Evolutionary conservation across 2,888 invertebrate genomes (phyloP), one percentile per base, ranked within the genome.

Genomic region (Bedellia somnulentella): DNA sequence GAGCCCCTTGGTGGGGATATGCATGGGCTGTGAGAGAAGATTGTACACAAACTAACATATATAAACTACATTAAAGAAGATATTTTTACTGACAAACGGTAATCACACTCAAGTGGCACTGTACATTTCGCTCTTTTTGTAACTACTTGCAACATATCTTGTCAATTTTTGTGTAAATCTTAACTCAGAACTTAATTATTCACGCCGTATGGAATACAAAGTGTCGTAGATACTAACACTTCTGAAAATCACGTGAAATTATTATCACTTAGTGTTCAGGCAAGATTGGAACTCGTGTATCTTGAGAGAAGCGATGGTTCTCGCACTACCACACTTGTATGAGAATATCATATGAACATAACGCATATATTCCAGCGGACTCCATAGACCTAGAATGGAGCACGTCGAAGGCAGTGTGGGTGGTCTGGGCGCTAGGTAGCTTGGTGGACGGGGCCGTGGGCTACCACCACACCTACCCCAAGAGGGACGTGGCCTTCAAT

Each of bases 351-450:
- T 27, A 4, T 15, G 9, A 17, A 5, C 11, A 28, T 18, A 2
- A 17, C 12, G 1, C 24, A 14, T 37, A 27, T 31, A 14, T 26
- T 34, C 3, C 52, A 89, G 90, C 85, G 45, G 92, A 93, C 67
- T 43, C 68, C 33, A 85, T 89, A 16, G 92, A 93, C 50, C 86
- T 83, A 49, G 85, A 84, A 52, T 85, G 85, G 63, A 75, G 79
- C 18, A 66, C 81, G 33, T 81, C 85, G 40, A 73, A 80, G n/a
- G 75, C 79, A 38, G 67, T 86, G 35, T 85, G 80, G 49, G 78
- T 86, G 11, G 81, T 93, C 32, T 94, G 93, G 93, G 91, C 93
- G 1, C 62, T 93, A 32, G 94, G 94, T 3, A 78, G 82, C 38
- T 64, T 93, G 40, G 90, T 90, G 56, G 85, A 82, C 41, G 82